Evolutionary conservation across 2,113 vertebrate genomes (phyloP).

Genomic region (Aptenodytes patagonicus): DNA sequence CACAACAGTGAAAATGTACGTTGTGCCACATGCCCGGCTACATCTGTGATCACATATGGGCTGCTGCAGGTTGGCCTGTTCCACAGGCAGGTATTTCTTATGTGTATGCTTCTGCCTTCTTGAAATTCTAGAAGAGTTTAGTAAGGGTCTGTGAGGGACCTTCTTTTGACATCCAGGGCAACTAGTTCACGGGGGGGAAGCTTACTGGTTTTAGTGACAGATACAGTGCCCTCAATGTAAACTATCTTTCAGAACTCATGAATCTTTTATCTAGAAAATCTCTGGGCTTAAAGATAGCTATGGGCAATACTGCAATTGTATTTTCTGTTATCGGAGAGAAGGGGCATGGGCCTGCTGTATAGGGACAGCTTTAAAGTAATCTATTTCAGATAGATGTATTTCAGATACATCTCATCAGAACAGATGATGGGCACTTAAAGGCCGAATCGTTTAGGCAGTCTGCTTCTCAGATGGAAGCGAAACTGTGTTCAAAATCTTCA

Average conservation of each 20-base stretch:
- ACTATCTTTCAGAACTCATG: background rate
- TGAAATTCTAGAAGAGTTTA: background rate
- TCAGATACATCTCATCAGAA: background rate
- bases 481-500: background rate
- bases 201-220: background rate
- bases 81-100: background rate
- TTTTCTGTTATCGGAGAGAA: background rate
- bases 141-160: background rate
- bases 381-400: background rate
- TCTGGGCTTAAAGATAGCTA: background rate
- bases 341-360: background rate
- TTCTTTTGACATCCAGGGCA: background rate
- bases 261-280: background rate
- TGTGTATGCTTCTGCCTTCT: background rate
- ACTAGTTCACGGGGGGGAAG: background rate
- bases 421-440: background rate
- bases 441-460: background rate
- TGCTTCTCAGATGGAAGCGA: background rate
- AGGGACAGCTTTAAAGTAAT: background rate
- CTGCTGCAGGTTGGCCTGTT: background rate
- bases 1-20: background rate
- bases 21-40: background rate
- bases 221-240: background rate
- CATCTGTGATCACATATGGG: background rate
- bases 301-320: background rate